These are phyloP conservation scores for Chrysopilus asiliformis DNA, from an alignment of 2,888 invertebrate species.

Conservation along the genomic window DNA sequence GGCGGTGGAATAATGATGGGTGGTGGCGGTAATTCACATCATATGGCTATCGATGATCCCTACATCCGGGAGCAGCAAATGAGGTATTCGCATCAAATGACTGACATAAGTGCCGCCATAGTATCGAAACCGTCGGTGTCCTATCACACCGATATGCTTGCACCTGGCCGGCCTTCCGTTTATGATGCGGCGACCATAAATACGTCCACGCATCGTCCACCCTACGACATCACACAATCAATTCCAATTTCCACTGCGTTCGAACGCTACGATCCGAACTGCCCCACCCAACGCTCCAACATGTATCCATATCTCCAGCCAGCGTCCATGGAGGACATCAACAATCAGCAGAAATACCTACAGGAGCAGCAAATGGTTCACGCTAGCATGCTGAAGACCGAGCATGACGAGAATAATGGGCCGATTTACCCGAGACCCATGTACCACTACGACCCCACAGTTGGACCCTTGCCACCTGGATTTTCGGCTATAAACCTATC, in stretches of 20 bases:
- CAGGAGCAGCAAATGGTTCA: constrained; percentile 38
- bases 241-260: constrained; percentile 46
- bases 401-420: constrained; percentile 53
- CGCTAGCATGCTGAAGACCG: constrained; percentile 50
- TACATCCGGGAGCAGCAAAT: constrained; percentile 21
- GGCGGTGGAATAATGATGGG: constrained; percentile 21
- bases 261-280: constrained; percentile 48
- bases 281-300: constrained; percentile 39
- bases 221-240: constrained; percentile 41
- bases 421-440: constrained; percentile 70
- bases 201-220: constrained; percentile 41
- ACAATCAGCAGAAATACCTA: constrained; percentile 43
- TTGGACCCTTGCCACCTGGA: constrained; percentile 57
- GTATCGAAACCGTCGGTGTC: constrained; percentile 42
- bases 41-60: constrained; percentile 18
- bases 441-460: constrained; percentile 67
- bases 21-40: constrained; percentile 19
- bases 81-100: constrained; percentile 46
- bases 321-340: constrained; percentile 44
- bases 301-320: constrained; percentile 47
- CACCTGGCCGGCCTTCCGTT: constrained; percentile 22
- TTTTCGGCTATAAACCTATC: constrained; percentile 72
- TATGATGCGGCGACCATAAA: constrained; percentile 40
- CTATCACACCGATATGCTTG: constrained; percentile 41
- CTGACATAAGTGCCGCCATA: constrained; percentile 40